Evolutionary conservation across 2,113 vertebrate genomes (phyloP), one percentile per base, ranked within the genome.

Genomic region (Vimba vimba): DNA sequence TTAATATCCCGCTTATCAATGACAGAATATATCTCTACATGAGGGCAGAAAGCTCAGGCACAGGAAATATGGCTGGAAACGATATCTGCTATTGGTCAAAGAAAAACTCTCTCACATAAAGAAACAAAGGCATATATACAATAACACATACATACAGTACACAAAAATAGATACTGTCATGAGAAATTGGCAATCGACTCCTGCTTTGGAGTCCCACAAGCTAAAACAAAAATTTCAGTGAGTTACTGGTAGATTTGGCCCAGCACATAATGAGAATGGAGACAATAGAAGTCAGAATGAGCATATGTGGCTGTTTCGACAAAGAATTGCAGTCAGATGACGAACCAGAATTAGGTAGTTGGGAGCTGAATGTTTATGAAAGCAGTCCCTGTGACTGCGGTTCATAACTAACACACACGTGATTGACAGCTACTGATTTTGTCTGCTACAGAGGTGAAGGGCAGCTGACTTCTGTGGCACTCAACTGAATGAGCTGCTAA

Each of bases 1-100:
- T 94, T 95, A 94, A 95, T 94, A 94, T 93, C 90, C 89, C 80
- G 50, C 92, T 93, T 91, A 92, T 93, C 89, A 66, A 91, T 87
- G 80, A 39, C 79, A 87, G 89, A 91, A 89, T 89, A 91, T 86
- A 87, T 91, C 91, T 79, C 82, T 83, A 88, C 85, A 85, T 85
- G 30, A 82, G 79, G 43, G 89, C 69, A 78, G 80, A 90, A 89
- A 84, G 86, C 88, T 60, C 82, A 60, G 85, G 88, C 88, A 90
- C 86, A 92, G 93, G 91, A 94, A 91, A 94, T 92, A 91, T 87
- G 59, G 74, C 83, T 47, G 66, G 87, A 86, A 91, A 92, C 91
- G 79, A 85, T 92, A 93, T 94, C 89, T 75, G 88, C 87, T 85
- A 88, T 88, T 74, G 10, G 64, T 75, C 76, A 84, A 33, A 83